Evolutionary conservation across 2,888 invertebrate species (phyloP).

Genomic region (Drosophila mulleri): DNA sequence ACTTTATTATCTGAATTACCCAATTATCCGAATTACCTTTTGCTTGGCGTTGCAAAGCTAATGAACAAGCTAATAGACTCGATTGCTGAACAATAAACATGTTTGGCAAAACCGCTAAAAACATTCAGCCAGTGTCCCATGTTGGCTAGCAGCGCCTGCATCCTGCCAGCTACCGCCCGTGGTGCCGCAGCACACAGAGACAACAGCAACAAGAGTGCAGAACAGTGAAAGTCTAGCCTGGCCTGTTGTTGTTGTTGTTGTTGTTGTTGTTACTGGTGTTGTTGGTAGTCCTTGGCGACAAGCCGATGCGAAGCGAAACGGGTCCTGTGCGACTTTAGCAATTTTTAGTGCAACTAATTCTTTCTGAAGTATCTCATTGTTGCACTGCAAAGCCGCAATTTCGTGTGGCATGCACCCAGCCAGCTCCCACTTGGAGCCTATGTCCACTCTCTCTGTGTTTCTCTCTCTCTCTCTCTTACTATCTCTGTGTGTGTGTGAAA

Average conservation of each 20-base stretch:
- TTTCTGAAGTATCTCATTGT: slow-evolving; percentile 82
- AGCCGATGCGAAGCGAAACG: slow-evolving; percentile 22
- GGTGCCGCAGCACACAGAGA: slow-evolving; percentile 42
- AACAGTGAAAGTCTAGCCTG: slow-evolving; percentile 63
- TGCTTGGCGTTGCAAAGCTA: not conserved
- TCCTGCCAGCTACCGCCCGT: slow-evolving; percentile 49
- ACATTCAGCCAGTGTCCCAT: slow-evolving; percentile 58
- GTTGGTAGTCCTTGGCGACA: slow-evolving; percentile 22
- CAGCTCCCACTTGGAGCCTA: slow-evolving; percentile 59
- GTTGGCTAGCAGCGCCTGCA: slow-evolving; percentile 28
- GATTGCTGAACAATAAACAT: slow-evolving; percentile 15
- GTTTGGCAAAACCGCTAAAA: slow-evolving; percentile 50
- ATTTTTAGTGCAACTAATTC: slow-evolving; percentile 82
- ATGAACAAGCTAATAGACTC: slow-evolving; percentile 8
- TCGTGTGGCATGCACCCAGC: slow-evolving; percentile 61
- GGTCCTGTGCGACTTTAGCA: slow-evolving; percentile 72
- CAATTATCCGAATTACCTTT: not conserved
- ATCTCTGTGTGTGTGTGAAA: slow-evolving; percentile 43
- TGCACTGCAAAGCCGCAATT: slow-evolving; percentile 80
- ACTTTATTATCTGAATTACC: too few species aligned
- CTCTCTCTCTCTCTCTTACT: not conserved
- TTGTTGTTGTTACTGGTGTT: not conserved
- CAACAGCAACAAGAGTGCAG: slow-evolving; percentile 20
- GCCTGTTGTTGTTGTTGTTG: not conserved
- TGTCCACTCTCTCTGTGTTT: slow-evolving; percentile 47